phyloP scores from a whole-genome alignment of 2,888 invertebrate species.

The Hipparchia sbordonii region DNA sequence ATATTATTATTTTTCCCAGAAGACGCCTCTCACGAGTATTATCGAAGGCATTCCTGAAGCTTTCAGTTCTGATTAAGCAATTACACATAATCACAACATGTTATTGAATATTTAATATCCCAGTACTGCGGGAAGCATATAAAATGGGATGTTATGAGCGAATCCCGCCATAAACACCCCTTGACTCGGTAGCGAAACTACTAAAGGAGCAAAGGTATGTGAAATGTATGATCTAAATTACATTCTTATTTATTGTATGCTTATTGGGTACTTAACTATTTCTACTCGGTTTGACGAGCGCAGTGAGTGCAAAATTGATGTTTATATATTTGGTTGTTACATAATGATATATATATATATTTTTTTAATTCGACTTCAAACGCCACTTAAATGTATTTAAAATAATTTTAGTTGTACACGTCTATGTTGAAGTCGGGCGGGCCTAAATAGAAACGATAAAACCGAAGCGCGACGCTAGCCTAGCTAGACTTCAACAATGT shows the following conservation, averaged over 20 bases:
- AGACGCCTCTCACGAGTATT: not conserved
- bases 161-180: slow-evolving; percentile 47
- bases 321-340: no score
- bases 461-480: no score
- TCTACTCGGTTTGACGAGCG: no score
- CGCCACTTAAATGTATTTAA: no score
- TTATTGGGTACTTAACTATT: not conserved
- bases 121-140: slow-evolving; percentile 48
- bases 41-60: slow-evolving; percentile 22
- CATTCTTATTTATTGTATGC: not conserved
- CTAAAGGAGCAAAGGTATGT: slow-evolving; percentile 35
- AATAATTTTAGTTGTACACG: no score
- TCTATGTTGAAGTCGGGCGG: no score
- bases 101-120: slow-evolving; percentile 61
- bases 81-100: slow-evolving; percentile 49
- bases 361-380: no score
- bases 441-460: no score
- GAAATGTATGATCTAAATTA: not conserved
- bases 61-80: slow-evolving; percentile 48
- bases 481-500: no score
- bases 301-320: no score
- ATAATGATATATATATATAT: no score
- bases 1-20: not conserved
- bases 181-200: slow-evolving; percentile 41
- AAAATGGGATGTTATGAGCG: slow-evolving; percentile 48